Evolutionary conservation across 2,113 vertebrate genomes (phyloP), one percentile per base, ranked within the genome.

Genomic region (Seriola rivoliana): DNA sequence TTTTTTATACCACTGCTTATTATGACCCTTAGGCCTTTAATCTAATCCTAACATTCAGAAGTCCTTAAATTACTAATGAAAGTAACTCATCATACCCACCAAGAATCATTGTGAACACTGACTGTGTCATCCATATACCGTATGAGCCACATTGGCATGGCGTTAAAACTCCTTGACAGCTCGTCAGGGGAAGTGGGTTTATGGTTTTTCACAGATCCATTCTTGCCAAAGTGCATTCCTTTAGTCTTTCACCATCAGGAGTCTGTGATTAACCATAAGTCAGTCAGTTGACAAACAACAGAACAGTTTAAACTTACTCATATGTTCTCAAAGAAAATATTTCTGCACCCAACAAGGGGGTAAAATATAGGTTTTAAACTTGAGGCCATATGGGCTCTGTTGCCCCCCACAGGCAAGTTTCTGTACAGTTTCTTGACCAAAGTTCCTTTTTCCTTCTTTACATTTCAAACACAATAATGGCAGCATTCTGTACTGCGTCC

Each of bases 161-260:
- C 9, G 32, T 54, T 40, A 54, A 54, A 52, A 19, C 44, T 3
- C 3, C 52, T 14, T 57, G 14, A 29, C 34, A 44, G 9, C 60
- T n/a, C 25, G 38, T 55, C 23, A 32, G 52, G 32, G 80, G 63
- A 85, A 69, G 40, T 54, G 50, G 80, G 44, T 64, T 54, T 19
- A 52, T 36, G 21, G 13, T 75, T 85, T 23, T 77, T 85, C 78
- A 87, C 44, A 69, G 68, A 73, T 80, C 32, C 67, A 23, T 40
- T 77, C 65, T 38, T 76, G 66, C 62, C 66, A 48, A 79, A 82
- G 64, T 48, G 21, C 59, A 85, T 85, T 86, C 78, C 71, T 38
- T 50, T 46, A 13, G 21, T 57, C n/a, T 79, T 82, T 21, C 40
- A 38, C 19, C 52, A 71, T 75, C 19, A 40, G 34, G 55, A 29